A percentile compares a stretch with the other conserved stretches of the same genome.
phyloP scores from a whole-genome alignment of 1,140 invertebrate genomes.

The Tribolium castaneum region DNA sequence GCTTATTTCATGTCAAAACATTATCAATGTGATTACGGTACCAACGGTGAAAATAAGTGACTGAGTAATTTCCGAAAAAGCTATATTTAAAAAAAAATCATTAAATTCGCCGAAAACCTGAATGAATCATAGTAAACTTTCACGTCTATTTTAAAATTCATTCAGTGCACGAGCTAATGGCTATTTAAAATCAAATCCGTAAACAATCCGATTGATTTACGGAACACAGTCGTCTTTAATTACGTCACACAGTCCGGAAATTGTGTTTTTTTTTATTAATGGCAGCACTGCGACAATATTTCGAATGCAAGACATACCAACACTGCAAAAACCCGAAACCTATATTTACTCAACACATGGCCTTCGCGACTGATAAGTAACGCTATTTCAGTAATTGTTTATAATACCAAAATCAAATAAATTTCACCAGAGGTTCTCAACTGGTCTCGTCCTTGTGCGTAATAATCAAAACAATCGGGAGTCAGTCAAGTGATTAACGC shows the following conservation, averaged over 20 bases:
- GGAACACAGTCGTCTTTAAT: conserved; percentile 1
- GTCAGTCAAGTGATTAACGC: not conserved
- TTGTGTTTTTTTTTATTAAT: not conserved
- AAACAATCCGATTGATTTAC: not conserved
- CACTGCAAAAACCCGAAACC: not conserved
- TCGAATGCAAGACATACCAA: not conserved
- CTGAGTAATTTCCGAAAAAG: not conserved
- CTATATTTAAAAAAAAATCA: not conserved
- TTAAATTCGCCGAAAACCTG: not conserved
- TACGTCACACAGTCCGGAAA: conserved; percentile 2
- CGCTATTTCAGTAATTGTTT: not conserved
- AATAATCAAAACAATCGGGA: not conserved
- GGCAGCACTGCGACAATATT: not conserved
- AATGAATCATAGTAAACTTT: conserved; percentile 33
- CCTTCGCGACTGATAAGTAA: not conserved
- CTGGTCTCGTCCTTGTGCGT: not conserved
- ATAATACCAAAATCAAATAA: not conserved
- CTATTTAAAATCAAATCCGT: not conserved
- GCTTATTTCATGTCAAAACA: not conserved
- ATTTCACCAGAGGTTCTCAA: not conserved
- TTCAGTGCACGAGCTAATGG: not conserved
- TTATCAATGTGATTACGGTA: not conserved
- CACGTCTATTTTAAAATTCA: conserved; percentile 32
- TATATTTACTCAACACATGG: not conserved
- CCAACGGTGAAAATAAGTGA: not conserved